Percentiles rank a stretch among this genome's conserved stretches.
phyloP scores from a whole-genome alignment of 2,888 invertebrate genomes.

The Leptopilina syphax region DNA sequence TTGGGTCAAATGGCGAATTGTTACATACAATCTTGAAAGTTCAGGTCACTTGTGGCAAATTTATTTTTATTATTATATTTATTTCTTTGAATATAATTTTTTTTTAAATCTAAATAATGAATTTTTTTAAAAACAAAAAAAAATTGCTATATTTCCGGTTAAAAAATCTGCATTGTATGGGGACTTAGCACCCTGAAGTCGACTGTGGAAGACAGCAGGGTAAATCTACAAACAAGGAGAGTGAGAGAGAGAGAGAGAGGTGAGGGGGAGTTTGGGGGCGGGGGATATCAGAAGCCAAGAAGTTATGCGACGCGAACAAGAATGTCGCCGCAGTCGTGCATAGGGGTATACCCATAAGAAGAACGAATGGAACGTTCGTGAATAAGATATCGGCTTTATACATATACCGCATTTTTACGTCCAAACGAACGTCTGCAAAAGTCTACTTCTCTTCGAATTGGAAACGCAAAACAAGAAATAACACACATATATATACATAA shows the following conservation, averaged over 20 bases:
- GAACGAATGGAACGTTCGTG: slow-evolving; percentile 74
- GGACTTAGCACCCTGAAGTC: slow-evolving; percentile 5
- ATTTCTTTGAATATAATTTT: no score
- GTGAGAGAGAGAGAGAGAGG: neutral
- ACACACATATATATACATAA: neutral
- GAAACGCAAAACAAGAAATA: neutral
- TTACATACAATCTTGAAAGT: no score
- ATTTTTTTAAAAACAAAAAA: neutral
- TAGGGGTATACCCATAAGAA: slow-evolving; percentile 67
- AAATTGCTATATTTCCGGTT: slow-evolving; percentile 17
- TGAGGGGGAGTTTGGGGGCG: slow-evolving; percentile 37
- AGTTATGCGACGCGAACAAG: slow-evolving; percentile 73
- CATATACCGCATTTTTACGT: slow-evolving; percentile 57
- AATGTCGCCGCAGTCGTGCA: slow-evolving; percentile 68
- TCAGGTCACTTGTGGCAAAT: no score
- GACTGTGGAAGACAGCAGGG: neutral
- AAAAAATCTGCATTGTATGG: slow-evolving; percentile 23
- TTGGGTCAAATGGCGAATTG: no score
- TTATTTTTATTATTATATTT: no score
- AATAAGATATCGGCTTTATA: slow-evolving; percentile 75
- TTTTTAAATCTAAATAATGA: no score
- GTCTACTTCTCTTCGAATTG: neutral
- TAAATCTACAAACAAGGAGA: slow-evolving; percentile 19
- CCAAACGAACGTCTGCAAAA: slow-evolving; percentile 49
- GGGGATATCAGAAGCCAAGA: slow-evolving; percentile 60